Percentiles rank a stretch among this genome's conserved stretches.
Evolutionary conservation across 2,797 vertebrate genomes (phyloP).

Genomic region (Podarcis lilfordi): DNA sequence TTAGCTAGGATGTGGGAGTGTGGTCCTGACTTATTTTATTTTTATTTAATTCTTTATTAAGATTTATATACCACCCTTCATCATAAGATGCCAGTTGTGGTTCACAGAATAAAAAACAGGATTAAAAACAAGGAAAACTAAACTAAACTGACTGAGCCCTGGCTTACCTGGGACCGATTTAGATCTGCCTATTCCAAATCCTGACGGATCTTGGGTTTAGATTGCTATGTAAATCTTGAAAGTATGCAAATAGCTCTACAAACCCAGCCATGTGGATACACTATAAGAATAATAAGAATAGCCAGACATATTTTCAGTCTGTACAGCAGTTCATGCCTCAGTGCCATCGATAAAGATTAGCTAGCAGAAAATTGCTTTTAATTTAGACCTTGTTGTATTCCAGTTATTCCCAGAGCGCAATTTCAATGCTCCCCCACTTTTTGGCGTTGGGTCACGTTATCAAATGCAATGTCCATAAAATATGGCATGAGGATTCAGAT

Average conservation of each 20-base stretch:
- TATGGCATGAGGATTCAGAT: slow-evolving; percentile 49
- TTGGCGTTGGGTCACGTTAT: neutral
- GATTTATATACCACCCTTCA: too few relatives aligned
- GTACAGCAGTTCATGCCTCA: slow-evolving; percentile 51
- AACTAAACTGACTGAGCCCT: too few relatives aligned
- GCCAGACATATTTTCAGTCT: slow-evolving; percentile 51
- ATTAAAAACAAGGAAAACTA: too few relatives aligned
- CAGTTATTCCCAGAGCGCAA: neutral
- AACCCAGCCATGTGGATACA: neutral
- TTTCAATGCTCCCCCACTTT: neutral
- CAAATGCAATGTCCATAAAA: slow-evolving; percentile 38
- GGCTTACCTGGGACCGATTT: too few relatives aligned
- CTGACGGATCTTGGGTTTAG: too few relatives aligned
- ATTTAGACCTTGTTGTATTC: neutral
- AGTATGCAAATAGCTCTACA: neutral
- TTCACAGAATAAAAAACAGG: too few relatives aligned
- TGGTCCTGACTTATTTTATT: too few relatives aligned
- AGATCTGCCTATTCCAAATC: too few relatives aligned
- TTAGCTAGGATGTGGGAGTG: too few relatives aligned
- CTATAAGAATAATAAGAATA: slow-evolving; percentile 37
- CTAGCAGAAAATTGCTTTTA: slow-evolving; percentile 29
- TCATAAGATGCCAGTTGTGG: too few relatives aligned
- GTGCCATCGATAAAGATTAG: slow-evolving; percentile 54
- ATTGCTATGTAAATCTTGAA: neutral
- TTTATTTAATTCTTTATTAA: too few relatives aligned